Conservation (phyloP, 2,113 vertebrate species). For the Oncorhynchus nerka region DNA sequence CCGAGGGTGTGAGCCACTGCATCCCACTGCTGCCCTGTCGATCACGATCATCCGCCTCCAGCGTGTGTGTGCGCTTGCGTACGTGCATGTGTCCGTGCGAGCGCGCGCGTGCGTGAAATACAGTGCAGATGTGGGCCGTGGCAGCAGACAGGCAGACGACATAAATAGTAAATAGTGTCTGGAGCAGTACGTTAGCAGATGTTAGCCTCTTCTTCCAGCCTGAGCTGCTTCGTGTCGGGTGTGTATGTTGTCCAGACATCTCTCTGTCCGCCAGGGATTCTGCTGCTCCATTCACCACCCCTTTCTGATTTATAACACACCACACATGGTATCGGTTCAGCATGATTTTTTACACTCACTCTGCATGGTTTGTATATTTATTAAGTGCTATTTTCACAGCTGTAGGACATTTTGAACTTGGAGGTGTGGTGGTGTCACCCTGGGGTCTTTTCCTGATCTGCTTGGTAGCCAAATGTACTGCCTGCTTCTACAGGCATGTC, state of each 20-base stretch:
- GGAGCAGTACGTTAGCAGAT: too few species aligned
- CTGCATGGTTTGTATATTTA: background rate
- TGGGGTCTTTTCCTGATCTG: background rate
- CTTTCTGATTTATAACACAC: background rate
- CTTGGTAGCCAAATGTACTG: background rate
- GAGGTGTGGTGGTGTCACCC: background rate
- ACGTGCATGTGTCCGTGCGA: too few species aligned
- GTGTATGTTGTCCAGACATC: too few species aligned
- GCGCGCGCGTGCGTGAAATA: too few species aligned
- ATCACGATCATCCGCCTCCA: too few species aligned
- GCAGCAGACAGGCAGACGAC: too few species aligned
- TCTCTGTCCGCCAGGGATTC: background rate
- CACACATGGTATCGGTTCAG: background rate
- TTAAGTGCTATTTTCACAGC: background rate
- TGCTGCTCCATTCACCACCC: background rate
- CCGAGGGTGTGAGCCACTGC: background rate
- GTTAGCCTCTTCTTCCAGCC: too few species aligned
- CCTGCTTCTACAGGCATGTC: background rate
- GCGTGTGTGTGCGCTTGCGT: too few species aligned
- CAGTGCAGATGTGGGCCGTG: too few species aligned
- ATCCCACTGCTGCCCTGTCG: too few species aligned
- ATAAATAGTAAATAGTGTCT: too few species aligned
- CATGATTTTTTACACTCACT: background rate
- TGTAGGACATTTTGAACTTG: background rate
- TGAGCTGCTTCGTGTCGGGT: too few species aligned